phyloP scores from a whole-genome alignment of 2,797 vertebrate species.

The Gastrophryne carolinensis region DNA sequence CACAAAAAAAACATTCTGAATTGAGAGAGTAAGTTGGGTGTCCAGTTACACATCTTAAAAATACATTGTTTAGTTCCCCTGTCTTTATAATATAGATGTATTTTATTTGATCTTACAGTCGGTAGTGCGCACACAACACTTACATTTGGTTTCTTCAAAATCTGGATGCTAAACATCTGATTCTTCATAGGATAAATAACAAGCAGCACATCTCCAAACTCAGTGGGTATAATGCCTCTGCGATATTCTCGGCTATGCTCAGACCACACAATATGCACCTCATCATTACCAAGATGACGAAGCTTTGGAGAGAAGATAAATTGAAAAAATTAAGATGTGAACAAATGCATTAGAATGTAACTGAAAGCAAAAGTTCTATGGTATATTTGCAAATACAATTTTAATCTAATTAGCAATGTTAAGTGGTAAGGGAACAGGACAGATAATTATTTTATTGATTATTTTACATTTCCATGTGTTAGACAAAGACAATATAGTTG shows the following conservation, averaged over 20 bases:
- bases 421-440: constrained; percentile 15
- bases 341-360: constrained; percentile 10
- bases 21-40: no score
- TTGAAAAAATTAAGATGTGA: constrained; percentile 13
- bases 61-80: no score
- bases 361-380: constrained; percentile 11
- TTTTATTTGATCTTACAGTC: no score
- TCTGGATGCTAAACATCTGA: constrained; percentile 97
- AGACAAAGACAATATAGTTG: no score
- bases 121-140: no score
- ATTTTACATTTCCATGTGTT: no score
- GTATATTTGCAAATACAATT: constrained; percentile 14
- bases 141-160: constrained; percentile 97
- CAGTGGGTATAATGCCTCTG: constrained; percentile 94
- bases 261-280: constrained; percentile 97
- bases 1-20: no score
- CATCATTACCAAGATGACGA: constrained; percentile 94
- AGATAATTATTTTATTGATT: constrained; percentile 27
- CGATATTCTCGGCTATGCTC: constrained; percentile 95
- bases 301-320: constrained; percentile 67
- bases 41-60: no score
- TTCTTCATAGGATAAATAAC: constrained; percentile 98
- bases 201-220: constrained; percentile 95
- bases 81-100: not conserved
- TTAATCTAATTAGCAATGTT: constrained; percentile 8